Conservation (phyloP, 2,888 invertebrate genomes). For the Acanthosepion lycidas region DNA sequence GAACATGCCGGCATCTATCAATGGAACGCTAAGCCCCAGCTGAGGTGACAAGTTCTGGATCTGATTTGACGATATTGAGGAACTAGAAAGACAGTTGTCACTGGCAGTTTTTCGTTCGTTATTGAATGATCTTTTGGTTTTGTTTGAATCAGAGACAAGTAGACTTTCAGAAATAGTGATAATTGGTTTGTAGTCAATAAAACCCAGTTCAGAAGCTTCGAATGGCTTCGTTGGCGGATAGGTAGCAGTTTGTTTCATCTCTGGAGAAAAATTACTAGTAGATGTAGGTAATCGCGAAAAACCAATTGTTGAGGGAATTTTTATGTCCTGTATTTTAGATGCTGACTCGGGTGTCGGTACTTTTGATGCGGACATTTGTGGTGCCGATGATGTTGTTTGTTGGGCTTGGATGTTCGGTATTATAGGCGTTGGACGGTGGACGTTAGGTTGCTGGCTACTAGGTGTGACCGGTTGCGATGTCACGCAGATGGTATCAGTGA, state of each 20-base stretch:
- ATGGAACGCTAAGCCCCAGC: conserved; percentile 48
- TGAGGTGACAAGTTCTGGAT: not conserved
- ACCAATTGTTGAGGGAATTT: not conserved
- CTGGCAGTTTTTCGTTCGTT: not conserved
- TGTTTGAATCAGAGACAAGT: not conserved
- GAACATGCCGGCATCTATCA: conserved; percentile 66
- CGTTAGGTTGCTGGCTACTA: not conserved
- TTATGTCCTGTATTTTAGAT: not conserved
- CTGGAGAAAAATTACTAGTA: not conserved
- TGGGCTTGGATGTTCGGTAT: not conserved
- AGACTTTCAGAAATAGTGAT: conserved; percentile 43
- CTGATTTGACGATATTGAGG: not conserved
- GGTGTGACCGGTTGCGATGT: not conserved
- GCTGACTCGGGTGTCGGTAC: no score
- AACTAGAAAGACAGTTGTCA: not conserved
- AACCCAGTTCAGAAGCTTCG: not conserved
- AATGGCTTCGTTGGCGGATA: not conserved
- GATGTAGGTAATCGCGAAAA: not conserved
- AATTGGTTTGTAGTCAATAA: not conserved
- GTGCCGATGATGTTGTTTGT: not conserved
- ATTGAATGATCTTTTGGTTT: not conserved
- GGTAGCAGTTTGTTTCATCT: not conserved
- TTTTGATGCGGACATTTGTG: not conserved
- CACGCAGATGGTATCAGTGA: not conserved
- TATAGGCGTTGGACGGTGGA: not conserved